Evolutionary conservation across 2,113 vertebrate genomes (phyloP).

Genomic region (Calidris pygmaea): DNA sequence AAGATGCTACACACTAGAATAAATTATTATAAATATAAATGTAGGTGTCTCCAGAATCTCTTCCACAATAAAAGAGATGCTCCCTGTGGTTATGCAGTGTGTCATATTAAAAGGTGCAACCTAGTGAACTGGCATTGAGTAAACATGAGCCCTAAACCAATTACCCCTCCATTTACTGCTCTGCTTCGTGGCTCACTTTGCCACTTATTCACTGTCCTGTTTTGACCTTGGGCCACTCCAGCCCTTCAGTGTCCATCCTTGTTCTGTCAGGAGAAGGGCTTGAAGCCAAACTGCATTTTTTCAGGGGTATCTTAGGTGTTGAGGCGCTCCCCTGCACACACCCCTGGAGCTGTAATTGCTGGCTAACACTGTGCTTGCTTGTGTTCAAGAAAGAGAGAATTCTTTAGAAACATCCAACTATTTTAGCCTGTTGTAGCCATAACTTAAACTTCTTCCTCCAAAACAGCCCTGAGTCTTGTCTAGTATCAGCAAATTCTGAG

Average conservation of each 20-base stretch:
- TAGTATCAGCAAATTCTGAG: not conserved
- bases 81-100: not conserved
- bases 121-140: not conserved
- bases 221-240: not conserved
- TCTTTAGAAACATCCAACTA: not conserved
- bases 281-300: not conserved
- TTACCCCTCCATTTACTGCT: not conserved
- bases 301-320: not conserved
- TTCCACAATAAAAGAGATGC: not conserved
- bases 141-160: not conserved
- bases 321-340: not conserved
- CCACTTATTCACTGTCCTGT: not conserved
- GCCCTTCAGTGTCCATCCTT: not conserved
- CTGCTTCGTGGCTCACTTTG: not conserved
- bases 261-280: not conserved
- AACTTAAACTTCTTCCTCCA: not conserved
- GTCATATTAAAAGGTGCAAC: not conserved
- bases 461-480: not conserved
- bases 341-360: not conserved
- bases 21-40: conserved; percentile 55
- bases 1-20: conserved; percentile 5
- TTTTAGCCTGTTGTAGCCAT: not conserved
- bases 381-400: not conserved
- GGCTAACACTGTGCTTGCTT: not conserved
- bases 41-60: not conserved